Evolutionary conservation across 2,888 invertebrate genomes (phyloP), one percentile per base, ranked within the genome.

Genomic region (Incurvaria masculella): DNA sequence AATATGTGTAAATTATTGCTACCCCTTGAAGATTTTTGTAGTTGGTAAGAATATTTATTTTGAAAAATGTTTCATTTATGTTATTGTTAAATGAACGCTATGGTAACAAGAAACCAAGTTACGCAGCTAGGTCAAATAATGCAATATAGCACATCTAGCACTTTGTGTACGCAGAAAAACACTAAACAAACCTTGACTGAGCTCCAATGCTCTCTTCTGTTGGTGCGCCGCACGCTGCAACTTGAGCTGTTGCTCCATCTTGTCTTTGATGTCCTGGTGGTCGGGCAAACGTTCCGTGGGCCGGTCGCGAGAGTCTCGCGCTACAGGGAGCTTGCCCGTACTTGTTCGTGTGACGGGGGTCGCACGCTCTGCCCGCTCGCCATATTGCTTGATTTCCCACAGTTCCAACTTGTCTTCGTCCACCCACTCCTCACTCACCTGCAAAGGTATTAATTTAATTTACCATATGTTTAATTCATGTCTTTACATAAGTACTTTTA

Each of bases 311-410:
- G 49, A 45, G 17, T 46, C 47, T 55, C 76, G 81, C 59, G 66
- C 70, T 49, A 65, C 75, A 47, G 81, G 86, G 58, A 81, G 68
- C 69, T 82, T 86, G 62, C 91, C 89, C 33, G 94, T 88, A 53
- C 89, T 84, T 58, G 91, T 86, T 72, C 91, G 84, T 63, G 93
- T 87, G 64, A 93, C 84, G 68, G 89, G 88, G 65, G 87, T 86
- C 61, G 81, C 82, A 63, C 86, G 83, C 72, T 86, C 85, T 66
- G 79, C 72, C 56, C 82, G 86, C 68, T 95, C 94, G 19, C 92
- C 92, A 65, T 94, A 95, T 60, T 91, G 88, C 60, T 93, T 93
- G 51, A 97, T 95, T 73, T 97, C 97, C 97, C 97, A 97, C 38
- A 98, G 71, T 63, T 97, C 97, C 42, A 98, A 72, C 64, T 93